Evolutionary conservation across 1,140 invertebrate genomes (phyloP).

Genomic region (Zaprionus inermis): DNA sequence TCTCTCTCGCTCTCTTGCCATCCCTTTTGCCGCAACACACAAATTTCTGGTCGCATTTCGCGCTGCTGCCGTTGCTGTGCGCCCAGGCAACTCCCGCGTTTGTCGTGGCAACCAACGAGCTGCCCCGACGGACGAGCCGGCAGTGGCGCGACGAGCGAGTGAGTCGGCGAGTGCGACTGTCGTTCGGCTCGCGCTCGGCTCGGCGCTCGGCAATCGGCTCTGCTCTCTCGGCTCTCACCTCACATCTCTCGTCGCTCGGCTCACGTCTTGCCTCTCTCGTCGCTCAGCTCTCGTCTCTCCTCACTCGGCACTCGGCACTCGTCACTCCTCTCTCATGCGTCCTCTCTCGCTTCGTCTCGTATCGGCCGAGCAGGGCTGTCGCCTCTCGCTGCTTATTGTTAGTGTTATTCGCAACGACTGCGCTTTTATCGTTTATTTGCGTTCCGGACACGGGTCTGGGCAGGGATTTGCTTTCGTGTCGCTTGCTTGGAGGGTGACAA

Average conservation of each 20-base stretch:
- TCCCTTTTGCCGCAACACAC: conserved; percentile 40
- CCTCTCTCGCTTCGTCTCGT: background rate
- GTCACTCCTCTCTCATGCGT: no score
- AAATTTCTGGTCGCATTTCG: conserved; percentile 28
- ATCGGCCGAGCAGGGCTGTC: background rate
- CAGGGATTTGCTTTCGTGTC: conserved; percentile 46
- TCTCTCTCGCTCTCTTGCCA: conserved; percentile 14
- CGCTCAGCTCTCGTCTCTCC: no score
- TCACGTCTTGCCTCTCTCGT: no score
- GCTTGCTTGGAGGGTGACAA: background rate
- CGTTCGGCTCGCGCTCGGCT: background rate
- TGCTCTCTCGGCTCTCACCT: no score
- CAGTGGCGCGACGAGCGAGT: conserved; percentile 23
- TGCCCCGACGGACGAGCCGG: conserved; percentile 59
- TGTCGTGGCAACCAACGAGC: conserved; percentile 74
- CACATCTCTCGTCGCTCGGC: no score
- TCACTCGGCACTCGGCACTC: conserved; percentile 1
- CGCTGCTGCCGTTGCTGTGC: conserved; percentile 53
- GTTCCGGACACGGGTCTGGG: conserved; percentile 52
- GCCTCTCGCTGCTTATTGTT: conserved; percentile 74
- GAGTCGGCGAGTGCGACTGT: conserved; percentile 42
- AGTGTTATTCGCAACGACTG: conserved; percentile 77
- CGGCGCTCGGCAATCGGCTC: background rate
- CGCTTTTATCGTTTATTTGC: conserved; percentile 81
- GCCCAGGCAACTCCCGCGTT: conserved; percentile 81